These are phyloP conservation scores for Aptenodytes patagonicus DNA, from an alignment of 2,113 vertebrate genomes.

Conservation along the genomic window DNA sequence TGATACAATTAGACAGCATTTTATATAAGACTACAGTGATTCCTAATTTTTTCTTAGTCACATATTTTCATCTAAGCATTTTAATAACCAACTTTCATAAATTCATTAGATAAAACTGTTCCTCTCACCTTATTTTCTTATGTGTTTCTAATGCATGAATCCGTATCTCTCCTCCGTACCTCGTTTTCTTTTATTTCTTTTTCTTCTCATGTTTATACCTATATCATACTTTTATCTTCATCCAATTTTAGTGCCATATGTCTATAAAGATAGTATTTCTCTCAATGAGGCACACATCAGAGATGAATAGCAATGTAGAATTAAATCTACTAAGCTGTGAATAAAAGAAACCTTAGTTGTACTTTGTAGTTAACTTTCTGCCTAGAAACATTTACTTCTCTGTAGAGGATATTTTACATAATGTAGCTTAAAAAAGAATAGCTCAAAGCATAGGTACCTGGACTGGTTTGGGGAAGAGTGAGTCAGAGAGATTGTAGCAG, in stretches of 20 bases:
- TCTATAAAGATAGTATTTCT: background rate
- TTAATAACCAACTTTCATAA: background rate
- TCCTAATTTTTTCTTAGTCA: background rate
- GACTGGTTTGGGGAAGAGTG: background rate
- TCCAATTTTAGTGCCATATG: background rate
- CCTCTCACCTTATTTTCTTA: background rate
- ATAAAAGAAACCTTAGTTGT: background rate
- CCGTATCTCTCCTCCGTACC: background rate
- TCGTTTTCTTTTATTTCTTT: background rate
- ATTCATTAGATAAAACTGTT: background rate
- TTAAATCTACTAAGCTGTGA: background rate
- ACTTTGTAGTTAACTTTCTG: background rate
- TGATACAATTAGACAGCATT: background rate
- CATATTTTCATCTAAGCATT: background rate
- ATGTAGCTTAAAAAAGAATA: background rate
- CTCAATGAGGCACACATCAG: background rate
- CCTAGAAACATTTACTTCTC: background rate
- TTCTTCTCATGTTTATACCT: background rate
- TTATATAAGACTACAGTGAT: background rate
- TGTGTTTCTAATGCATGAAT: background rate
- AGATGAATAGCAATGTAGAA: background rate
- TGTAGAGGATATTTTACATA: background rate
- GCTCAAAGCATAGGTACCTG: background rate
- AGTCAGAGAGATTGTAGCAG: background rate
- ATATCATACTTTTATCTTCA: background rate